Evolutionary conservation across 2,113 vertebrate species (phyloP).

Genomic region (Rhea americana): DNA sequence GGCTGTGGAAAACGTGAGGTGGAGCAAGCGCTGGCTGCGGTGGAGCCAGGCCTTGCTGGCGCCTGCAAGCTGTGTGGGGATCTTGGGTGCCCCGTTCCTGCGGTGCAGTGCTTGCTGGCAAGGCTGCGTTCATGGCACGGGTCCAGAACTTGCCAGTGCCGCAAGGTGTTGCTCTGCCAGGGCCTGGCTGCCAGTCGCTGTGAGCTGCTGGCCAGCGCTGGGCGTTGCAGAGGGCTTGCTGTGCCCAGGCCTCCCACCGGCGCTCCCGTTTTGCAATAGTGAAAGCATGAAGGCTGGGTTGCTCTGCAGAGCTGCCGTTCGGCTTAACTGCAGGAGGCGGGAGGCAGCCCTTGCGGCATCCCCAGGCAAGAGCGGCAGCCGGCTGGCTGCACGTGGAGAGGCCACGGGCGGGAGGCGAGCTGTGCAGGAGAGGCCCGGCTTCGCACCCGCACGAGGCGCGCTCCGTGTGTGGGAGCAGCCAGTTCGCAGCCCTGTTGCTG

Average conservation of each 20-base stretch:
- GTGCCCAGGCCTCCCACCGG: background rate
- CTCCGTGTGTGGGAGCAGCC: background rate
- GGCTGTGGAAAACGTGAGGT: background rate
- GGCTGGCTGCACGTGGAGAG: background rate
- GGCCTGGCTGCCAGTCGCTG: accelerated
- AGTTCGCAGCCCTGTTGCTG: background rate
- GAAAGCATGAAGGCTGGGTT: background rate
- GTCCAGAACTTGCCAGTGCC: accelerated
- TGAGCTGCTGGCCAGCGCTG: accelerated
- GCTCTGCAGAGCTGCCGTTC: background rate
- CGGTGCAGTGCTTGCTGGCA: accelerated
- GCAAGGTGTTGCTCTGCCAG: accelerated
- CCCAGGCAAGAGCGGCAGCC: accelerated
- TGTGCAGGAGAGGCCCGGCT: accelerated
- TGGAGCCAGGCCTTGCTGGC: background rate
- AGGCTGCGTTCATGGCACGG: accelerated
- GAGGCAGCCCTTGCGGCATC: background rate
- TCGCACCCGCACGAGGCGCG: accelerated
- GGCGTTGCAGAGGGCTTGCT: accelerated
- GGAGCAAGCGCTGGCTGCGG: background rate
- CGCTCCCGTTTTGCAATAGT: background rate
- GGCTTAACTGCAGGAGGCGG: accelerated
- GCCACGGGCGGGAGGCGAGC: background rate
- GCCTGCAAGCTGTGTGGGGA: accelerated
- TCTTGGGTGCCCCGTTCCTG: accelerated